Conservation (phyloP, 2,888 invertebrate genomes). For the Meta bourneti region DNA sequence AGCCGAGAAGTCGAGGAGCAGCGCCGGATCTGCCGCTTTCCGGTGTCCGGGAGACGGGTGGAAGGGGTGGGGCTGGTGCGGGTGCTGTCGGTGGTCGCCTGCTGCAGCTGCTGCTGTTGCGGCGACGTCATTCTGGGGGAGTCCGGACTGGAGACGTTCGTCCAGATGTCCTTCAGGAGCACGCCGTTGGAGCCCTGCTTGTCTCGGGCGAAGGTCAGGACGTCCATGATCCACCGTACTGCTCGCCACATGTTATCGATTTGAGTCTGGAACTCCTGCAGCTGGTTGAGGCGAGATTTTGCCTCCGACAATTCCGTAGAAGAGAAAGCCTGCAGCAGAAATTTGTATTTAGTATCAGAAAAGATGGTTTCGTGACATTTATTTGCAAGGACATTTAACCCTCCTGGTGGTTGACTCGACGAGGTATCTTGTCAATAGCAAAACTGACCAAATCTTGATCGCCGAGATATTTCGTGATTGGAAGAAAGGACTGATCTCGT, state of each 20-base stretch:
- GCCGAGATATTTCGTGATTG: no score
- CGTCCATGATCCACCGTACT: constrained; percentile 97
- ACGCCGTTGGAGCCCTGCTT: constrained; percentile 82
- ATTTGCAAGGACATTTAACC: no score
- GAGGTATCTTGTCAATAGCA: no score
- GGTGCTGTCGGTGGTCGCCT: constrained; percentile 5
- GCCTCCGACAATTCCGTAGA: constrained; percentile 91
- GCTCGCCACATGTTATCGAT: constrained; percentile 95
- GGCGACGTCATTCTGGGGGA: constrained; percentile 36
- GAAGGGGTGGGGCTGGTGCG: constrained; percentile 14
- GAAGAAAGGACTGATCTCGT: no score
- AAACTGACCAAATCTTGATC: no score
- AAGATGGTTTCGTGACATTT: neutral
- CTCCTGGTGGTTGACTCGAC: no score
- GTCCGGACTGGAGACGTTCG: constrained; percentile 64
- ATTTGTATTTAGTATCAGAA: constrained; percentile 3
- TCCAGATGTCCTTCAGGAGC: constrained; percentile 79
- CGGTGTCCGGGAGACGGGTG: neutral
- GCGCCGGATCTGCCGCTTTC: constrained; percentile 68
- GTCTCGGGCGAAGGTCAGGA: constrained; percentile 95
- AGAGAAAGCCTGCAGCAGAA: constrained; percentile 88
- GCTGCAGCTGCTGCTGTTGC: neutral
- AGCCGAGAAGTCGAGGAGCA: constrained; percentile 75
- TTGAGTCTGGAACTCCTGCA: constrained; percentile 91
- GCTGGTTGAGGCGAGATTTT: constrained; percentile 89